Conservation (phyloP, 2,888 invertebrate species). For the Mythimna pallens region DNA sequence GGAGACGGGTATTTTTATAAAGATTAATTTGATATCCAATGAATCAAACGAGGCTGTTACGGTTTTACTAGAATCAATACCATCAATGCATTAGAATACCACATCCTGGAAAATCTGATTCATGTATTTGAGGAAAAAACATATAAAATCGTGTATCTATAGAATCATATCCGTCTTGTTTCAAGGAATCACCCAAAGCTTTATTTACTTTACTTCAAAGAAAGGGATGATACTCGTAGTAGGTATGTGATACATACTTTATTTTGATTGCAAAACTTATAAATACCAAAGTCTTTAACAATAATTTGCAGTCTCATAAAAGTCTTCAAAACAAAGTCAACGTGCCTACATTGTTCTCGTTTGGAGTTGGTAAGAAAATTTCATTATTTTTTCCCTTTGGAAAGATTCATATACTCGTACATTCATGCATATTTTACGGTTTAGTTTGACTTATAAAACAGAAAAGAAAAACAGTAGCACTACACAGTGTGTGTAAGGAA, state of each 20-base stretch:
- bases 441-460: background rate
- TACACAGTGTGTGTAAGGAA: background rate
- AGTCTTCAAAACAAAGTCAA: constrained; percentile 16
- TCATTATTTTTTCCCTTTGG: background rate
- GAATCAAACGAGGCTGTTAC: background rate
- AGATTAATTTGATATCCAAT: background rate
- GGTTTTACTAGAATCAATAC: background rate
- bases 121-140: constrained; percentile 21
- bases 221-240: constrained; percentile 14
- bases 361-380: constrained; percentile 13
- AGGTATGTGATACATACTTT: constrained; percentile 17
- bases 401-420: background rate
- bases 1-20: background rate
- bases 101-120: constrained; percentile 30
- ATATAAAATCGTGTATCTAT: background rate
- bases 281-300: constrained; percentile 20
- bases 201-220: constrained; percentile 17
- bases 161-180: constrained; percentile 22
- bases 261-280: constrained; percentile 21
- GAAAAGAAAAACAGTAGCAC: constrained; percentile 7
- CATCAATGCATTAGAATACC: constrained; percentile 3
- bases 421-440: too few relatives aligned
- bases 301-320: constrained; percentile 9
- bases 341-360: constrained; percentile 2
- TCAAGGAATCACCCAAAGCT: constrained; percentile 16